Conservation (phyloP, 2,113 vertebrate genomes). For the Trichomycterus rosablanca region DNA sequence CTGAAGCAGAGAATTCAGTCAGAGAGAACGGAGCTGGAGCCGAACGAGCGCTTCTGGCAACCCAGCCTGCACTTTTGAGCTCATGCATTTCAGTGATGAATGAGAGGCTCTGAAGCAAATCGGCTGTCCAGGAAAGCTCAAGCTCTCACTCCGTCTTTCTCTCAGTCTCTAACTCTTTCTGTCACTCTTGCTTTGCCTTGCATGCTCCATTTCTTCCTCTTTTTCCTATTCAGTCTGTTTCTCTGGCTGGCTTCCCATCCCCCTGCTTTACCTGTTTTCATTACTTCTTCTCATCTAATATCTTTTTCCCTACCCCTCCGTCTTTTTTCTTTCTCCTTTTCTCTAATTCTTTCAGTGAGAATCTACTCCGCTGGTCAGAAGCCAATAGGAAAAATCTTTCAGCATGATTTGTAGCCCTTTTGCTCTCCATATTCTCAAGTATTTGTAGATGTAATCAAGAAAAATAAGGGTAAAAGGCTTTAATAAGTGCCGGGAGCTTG, state of each 20-base stretch:
- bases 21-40: conserved; percentile 32
- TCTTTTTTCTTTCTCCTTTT: not conserved
- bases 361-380: conserved; percentile 9
- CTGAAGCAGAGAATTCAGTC: conserved; percentile 5
- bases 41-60: not conserved
- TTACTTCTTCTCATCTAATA: not conserved
- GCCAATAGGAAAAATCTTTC: conserved; percentile 10
- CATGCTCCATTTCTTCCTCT: not conserved
- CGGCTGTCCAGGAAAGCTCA: conserved; percentile 10
- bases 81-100: conserved; percentile 18
- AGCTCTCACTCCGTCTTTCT: not conserved
- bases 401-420: conserved; percentile 25
- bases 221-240: too few species aligned
- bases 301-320: not conserved
- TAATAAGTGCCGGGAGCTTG: conserved; percentile 44
- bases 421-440: conserved; percentile 50
- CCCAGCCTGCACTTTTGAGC: conserved; percentile 16
- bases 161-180: not conserved
- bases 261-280: not conserved
- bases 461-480: conserved; percentile 47
- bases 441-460: conserved; percentile 48
- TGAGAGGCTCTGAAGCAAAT: conserved; percentile 23
- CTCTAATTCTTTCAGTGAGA: not conserved
- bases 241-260: too few species aligned
- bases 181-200: not conserved